Percentiles rank a stretch among this genome's conserved stretches.
Conservation (phyloP, 2,113 vertebrate species). For the Gymnocephalus cernua region DNA sequence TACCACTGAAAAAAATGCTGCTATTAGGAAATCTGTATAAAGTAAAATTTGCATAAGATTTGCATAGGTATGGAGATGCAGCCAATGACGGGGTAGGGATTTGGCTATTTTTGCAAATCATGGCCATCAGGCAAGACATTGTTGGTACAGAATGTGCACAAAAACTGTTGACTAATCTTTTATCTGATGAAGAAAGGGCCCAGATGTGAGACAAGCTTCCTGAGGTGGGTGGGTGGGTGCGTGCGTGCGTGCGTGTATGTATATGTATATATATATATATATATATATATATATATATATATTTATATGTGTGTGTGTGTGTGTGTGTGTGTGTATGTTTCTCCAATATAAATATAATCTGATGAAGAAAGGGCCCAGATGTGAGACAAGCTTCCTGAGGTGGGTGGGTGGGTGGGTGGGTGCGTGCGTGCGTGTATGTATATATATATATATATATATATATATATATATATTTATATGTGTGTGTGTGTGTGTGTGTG, state of each 20-base stretch:
- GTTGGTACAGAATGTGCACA: conserved; percentile 40
- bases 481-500: not conserved
- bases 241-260: too few relatives aligned
- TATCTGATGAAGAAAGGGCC: conserved; percentile 46
- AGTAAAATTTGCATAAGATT: conserved; percentile 68
- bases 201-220: conserved; percentile 8
- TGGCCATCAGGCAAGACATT: conserved; percentile 40
- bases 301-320: too few relatives aligned
- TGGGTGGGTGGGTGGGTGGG: too few relatives aligned
- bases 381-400: too few relatives aligned
- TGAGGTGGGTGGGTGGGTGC: not conserved
- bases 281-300: too few relatives aligned
- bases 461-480: too few relatives aligned
- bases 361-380: too few relatives aligned
- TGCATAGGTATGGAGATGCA: conserved; percentile 50
- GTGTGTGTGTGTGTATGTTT: too few relatives aligned
- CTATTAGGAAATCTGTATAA: conserved; percentile 59
- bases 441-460: too few relatives aligned
- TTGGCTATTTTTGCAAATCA: conserved; percentile 69
- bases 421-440: not conserved
- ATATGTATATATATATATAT: too few relatives aligned
- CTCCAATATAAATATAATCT: too few relatives aligned
- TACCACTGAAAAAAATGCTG: conserved; percentile 12
- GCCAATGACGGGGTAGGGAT: conserved; percentile 57
- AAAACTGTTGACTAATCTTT: conserved; percentile 63